Evolutionary conservation across 2,888 invertebrate species (phyloP).

Genomic region (Osmoderma eremita): DNA sequence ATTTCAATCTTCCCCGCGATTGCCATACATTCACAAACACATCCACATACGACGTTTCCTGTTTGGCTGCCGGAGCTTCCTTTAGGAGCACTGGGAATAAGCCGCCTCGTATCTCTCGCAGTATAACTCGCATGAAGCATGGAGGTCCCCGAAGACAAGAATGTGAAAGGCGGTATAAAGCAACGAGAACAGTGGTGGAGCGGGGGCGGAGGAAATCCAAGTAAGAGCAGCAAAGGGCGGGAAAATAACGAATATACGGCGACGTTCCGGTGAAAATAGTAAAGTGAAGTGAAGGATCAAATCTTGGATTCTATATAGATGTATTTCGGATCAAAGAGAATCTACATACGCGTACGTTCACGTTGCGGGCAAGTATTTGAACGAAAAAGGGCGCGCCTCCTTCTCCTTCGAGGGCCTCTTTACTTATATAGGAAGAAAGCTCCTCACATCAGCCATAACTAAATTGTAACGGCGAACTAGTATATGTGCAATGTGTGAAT

Average conservation of each 20-base stretch:
- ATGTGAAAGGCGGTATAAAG: constrained; percentile 61
- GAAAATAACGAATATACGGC: constrained; percentile 61
- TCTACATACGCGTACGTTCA: constrained; percentile 57
- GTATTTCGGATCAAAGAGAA: constrained; percentile 63
- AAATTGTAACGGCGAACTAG: constrained; percentile 48
- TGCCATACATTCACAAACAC: constrained; percentile 50
- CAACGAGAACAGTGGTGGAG: constrained; percentile 47
- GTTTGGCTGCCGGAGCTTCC: constrained; percentile 58
- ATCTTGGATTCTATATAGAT: constrained; percentile 53
- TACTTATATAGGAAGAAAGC: constrained; percentile 20
- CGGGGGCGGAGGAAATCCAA: constrained; percentile 56
- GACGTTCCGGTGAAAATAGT: constrained; percentile 49
- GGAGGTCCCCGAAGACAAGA: constrained; percentile 62
- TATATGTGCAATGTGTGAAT: constrained; percentile 22
- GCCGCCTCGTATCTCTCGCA: constrained; percentile 56
- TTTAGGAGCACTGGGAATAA: constrained; percentile 60
- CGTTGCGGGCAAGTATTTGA: constrained; percentile 40
- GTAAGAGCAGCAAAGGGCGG: constrained; percentile 52
- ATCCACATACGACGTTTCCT: constrained; percentile 60
- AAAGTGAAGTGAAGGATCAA: constrained; percentile 56
- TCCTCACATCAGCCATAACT: constrained; percentile 46
- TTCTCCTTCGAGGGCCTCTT: constrained; percentile 28
- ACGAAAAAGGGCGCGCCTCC: constrained; percentile 27
- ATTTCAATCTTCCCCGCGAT: constrained; percentile 61
- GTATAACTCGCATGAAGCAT: constrained; percentile 58